Evolutionary conservation across 1,140 invertebrate species (phyloP).

Genomic region (Steinernema feltiae): DNA sequence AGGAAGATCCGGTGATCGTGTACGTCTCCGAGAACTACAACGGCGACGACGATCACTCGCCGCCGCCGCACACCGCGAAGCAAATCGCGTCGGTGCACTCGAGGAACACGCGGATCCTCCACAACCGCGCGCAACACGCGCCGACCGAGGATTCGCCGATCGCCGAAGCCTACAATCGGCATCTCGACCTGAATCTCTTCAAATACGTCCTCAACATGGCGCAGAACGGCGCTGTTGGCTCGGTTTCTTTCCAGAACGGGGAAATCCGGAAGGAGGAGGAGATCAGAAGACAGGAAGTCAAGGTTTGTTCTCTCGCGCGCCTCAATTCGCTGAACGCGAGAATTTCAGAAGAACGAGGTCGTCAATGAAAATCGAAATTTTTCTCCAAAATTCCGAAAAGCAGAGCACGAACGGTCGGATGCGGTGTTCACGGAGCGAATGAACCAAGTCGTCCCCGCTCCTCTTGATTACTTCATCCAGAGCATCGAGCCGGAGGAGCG

Average conservation of each 20-base stretch:
- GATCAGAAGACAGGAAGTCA: too few relatives aligned
- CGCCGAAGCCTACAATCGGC: background rate
- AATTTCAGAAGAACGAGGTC: too few relatives aligned
- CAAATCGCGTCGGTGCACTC: background rate
- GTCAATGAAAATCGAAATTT: too few relatives aligned
- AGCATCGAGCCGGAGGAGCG: too few relatives aligned
- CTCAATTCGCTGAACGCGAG: too few relatives aligned
- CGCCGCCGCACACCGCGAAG: background rate
- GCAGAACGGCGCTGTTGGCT: background rate
- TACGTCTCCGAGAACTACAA: slow-evolving; percentile 3
- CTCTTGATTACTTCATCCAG: too few relatives aligned
- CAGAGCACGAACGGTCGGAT: too few relatives aligned
- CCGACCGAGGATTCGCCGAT: background rate
- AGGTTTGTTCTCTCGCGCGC: too few relatives aligned
- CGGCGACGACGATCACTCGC: background rate
- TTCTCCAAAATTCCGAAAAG: too few relatives aligned
- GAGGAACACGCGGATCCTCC: background rate
- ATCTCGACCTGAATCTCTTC: background rate
- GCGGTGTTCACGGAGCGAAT: too few relatives aligned
- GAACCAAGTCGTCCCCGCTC: too few relatives aligned
- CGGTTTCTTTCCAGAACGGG: background rate
- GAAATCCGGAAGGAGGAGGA: too few relatives aligned
- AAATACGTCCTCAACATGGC: background rate
- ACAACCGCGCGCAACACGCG: background rate
- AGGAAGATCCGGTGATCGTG: background rate